Evolutionary conservation across 2,888 invertebrate species (phyloP).

Genomic region (Perithous albicinctus): DNA sequence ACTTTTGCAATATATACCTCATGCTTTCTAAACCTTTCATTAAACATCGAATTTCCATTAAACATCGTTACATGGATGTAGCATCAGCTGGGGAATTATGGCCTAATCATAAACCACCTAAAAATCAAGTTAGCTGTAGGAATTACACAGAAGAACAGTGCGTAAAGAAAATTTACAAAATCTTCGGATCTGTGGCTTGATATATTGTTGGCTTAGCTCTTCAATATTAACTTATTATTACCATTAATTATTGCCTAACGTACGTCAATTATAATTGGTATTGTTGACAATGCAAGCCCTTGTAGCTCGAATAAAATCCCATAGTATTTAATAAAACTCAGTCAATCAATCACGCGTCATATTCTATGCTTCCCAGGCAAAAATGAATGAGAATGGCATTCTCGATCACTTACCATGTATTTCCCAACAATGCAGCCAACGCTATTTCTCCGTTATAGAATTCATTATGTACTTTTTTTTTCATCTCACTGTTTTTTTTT

Average conservation of each 20-base stretch:
- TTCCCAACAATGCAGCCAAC: not conserved
- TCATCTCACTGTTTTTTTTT: too few relatives aligned
- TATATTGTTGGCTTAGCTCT: too few relatives aligned
- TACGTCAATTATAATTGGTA: not conserved
- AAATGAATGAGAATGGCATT: not conserved
- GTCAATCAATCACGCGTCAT: conserved; percentile 12
- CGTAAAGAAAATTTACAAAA: too few relatives aligned
- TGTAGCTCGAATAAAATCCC: not conserved
- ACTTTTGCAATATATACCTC: conserved; percentile 13
- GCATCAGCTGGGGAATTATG: too few relatives aligned
- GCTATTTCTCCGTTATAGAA: not conserved
- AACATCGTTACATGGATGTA: too few relatives aligned
- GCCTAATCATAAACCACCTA: too few relatives aligned
- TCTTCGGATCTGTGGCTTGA: too few relatives aligned
- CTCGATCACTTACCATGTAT: not conserved
- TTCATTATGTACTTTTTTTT: not conserved
- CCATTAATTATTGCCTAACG: not conserved
- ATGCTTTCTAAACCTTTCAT: conserved; percentile 43
- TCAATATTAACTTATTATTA: not conserved
- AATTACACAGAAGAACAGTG: too few relatives aligned
- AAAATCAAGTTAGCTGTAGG: too few relatives aligned
- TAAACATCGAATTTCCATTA: too few relatives aligned
- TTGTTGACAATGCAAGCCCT: conserved; percentile 7
- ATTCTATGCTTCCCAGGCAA: not conserved
- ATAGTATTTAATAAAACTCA: not conserved